Evolutionary conservation across 2,888 invertebrate genomes (phyloP).

Genomic region (Campoplex nolae): DNA sequence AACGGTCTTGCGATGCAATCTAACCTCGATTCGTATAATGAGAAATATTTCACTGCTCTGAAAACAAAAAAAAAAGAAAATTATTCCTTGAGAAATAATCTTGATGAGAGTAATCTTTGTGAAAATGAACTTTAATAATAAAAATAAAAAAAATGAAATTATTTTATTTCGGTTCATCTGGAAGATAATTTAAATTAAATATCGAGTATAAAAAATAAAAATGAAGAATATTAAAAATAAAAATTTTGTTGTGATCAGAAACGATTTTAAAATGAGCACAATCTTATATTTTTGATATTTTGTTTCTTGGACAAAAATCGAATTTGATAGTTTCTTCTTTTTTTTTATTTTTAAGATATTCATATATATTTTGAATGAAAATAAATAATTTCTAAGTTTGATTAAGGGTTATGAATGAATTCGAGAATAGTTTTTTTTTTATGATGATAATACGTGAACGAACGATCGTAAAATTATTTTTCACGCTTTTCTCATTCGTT

Average conservation of each 20-base stretch:
- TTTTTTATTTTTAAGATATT: neutral
- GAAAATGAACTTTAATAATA: neutral
- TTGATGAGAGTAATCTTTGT: neutral
- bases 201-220: no score
- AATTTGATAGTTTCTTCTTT: neutral
- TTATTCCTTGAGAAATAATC: neutral
- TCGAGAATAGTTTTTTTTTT: neutral
- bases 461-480: neutral
- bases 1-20: neutral
- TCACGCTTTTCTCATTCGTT: neutral
- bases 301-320: no score
- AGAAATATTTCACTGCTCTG: neutral
- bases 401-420: neutral
- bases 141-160: neutral
- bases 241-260: no score
- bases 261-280: no score
- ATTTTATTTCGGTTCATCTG: neutral
- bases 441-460: neutral
- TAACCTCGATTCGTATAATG: slow-evolving; percentile 3
- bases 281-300: no score
- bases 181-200: neutral
- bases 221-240: no score
- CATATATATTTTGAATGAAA: neutral
- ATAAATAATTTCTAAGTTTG: neutral
- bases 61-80: neutral